These are phyloP conservation scores for Danio tinwini DNA, from an alignment of 2,797 vertebrate genomes.

Conservation along the genomic window DNA sequence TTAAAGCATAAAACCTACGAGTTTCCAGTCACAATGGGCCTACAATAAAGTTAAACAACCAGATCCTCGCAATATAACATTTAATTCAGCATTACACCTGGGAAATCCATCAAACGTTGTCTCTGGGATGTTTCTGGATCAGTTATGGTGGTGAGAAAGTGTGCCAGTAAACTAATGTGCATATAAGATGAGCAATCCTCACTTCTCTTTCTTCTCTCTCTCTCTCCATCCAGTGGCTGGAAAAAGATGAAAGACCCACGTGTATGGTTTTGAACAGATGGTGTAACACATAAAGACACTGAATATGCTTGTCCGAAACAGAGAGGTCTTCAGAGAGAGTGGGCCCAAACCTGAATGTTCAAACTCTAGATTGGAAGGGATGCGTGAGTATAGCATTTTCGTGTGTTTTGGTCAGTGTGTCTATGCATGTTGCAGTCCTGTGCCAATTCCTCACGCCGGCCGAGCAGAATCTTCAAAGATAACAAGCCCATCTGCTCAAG, in stretches of 20 bases:
- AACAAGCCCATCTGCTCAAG: constrained; percentile 89
- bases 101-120: neutral
- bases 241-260: constrained; percentile 79
- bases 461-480: constrained; percentile 92
- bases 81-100: neutral
- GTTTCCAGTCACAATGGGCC: neutral
- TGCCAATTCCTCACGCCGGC: constrained; percentile 90
- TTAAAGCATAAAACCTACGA: too few species aligned
- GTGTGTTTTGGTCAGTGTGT: constrained; percentile 43
- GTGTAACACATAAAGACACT: constrained; percentile 78
- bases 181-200: constrained; percentile 68
- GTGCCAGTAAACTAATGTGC: constrained; percentile 72
- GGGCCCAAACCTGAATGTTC: constrained; percentile 56
- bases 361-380: constrained; percentile 63
- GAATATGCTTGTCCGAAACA: constrained; percentile 65
- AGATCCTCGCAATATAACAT: neutral
- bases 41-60: neutral
- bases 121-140: constrained; percentile 27
- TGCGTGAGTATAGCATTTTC: constrained; percentile 54
- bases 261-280: constrained; percentile 71
- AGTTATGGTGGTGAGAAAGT: constrained; percentile 67
- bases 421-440: constrained; percentile 69
- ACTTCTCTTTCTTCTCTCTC: constrained; percentile 28
- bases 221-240: constrained; percentile 71
- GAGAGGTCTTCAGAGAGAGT: constrained; percentile 6